These are phyloP conservation scores for Isotomurus palustris DNA, from an alignment of 2,888 invertebrate genomes.

Conservation along the genomic window DNA sequence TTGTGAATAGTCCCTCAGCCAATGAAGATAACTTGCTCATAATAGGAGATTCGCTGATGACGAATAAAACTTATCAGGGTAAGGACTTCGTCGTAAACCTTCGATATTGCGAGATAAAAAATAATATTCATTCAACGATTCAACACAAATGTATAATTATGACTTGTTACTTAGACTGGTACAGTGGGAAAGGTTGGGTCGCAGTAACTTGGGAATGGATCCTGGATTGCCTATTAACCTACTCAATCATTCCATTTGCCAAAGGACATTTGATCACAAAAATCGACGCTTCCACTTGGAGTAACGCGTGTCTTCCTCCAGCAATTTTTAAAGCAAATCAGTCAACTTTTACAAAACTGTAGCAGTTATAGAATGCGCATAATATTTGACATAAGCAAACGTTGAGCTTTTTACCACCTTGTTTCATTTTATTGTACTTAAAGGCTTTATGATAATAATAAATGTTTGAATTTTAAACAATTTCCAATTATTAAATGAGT, in stretches of 20 bases:
- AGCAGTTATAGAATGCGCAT: neutral
- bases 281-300: neutral
- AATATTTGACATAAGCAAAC: neutral
- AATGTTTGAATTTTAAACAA: too few species aligned
- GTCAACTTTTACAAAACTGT: too few species aligned
- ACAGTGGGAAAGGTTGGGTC: constrained; percentile 20
- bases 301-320: neutral
- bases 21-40: constrained; percentile 21
- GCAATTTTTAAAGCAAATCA: neutral
- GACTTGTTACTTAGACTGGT: constrained; percentile 33
- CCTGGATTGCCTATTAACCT: constrained; percentile 38
- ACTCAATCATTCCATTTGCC: constrained; percentile 23
- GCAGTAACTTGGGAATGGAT: constrained; percentile 43
- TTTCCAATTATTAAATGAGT: too few species aligned
- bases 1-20: constrained; percentile 14
- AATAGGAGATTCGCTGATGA: constrained; percentile 26
- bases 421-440: too few species aligned
- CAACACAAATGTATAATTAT: neutral
- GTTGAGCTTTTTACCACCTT: neutral
- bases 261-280: constrained; percentile 7
- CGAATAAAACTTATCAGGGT: constrained; percentile 27
- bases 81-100: constrained; percentile 1
- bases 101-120: neutral
- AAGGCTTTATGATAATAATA: too few species aligned
- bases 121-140: too few species aligned